Conservation (phyloP, 1,140 invertebrate genomes). For the Lepidurus arcticus region DNA sequence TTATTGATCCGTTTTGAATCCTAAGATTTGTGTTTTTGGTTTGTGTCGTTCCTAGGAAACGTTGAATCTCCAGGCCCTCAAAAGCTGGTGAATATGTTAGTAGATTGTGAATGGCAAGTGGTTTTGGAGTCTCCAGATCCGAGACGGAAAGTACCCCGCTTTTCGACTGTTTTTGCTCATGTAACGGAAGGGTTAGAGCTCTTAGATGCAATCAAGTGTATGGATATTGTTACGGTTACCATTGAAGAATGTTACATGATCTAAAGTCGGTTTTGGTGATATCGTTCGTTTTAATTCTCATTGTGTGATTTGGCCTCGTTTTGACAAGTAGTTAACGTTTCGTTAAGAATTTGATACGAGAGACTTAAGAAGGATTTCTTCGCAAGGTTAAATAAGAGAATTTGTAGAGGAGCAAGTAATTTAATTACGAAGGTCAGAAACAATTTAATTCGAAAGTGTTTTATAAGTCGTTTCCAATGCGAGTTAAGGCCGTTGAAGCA, state of each 20-base stretch:
- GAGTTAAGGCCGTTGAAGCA: no score
- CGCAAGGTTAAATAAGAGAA: no score
- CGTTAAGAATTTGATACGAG: no score
- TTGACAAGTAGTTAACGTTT: no score
- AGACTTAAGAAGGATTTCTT: no score
- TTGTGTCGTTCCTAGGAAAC: background rate
- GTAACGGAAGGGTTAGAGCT: background rate
- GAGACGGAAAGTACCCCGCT: background rate
- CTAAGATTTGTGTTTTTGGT: background rate
- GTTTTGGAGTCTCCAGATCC: background rate
- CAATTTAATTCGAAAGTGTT: no score
- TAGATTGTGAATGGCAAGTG: background rate
- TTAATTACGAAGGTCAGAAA: no score
- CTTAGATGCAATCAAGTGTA: background rate
- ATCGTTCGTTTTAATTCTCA: no score
- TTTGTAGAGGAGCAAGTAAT: no score
- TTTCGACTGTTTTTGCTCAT: conserved; percentile 1
- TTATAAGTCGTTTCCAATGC: no score
- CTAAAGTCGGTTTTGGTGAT: background rate
- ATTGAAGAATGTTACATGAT: background rate
- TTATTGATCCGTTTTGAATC: background rate
- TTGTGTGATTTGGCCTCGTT: no score
- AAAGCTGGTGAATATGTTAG: background rate
- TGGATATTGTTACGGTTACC: background rate
- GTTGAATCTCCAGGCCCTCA: background rate